phyloP scores from a whole-genome alignment of 2,113 vertebrate genomes.

The Suncus etruscus region DNA sequence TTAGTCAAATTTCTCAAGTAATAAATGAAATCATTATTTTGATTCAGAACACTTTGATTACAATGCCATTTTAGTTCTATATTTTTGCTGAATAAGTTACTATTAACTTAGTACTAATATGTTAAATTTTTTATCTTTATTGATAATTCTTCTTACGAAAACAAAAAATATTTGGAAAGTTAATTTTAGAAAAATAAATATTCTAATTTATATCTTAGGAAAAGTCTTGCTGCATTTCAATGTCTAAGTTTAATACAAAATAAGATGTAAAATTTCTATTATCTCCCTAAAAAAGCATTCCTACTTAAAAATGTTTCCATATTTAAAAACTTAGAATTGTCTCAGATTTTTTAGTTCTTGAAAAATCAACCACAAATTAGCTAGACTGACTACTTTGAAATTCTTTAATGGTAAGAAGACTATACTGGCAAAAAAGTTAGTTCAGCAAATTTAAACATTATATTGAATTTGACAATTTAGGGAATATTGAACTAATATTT shows the following conservation, averaged over 20 bases:
- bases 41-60: background rate
- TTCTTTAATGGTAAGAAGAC: constrained; percentile 7
- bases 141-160: background rate
- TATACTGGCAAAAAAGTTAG: constrained; percentile 29
- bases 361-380: constrained; percentile 35
- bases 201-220: background rate
- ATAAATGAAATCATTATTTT: background rate
- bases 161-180: background rate
- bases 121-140: background rate
- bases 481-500: background rate
- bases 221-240: background rate
- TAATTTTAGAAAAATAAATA: background rate
- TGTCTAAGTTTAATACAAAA: constrained; percentile 32
- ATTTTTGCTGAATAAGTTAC: background rate
- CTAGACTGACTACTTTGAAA: background rate
- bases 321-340: constrained; percentile 1
- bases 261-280: background rate
- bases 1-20: background rate
- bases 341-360: background rate
- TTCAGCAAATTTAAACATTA: constrained; percentile 24
- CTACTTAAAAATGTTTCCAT: background rate
- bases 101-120: background rate
- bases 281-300: background rate
- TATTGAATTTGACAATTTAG: background rate
- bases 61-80: background rate